A percentile compares a stretch with the other conserved stretches of the same genome.
phyloP scores from a whole-genome alignment of 2,113 vertebrate genomes.

The Uria lomvia region DNA sequence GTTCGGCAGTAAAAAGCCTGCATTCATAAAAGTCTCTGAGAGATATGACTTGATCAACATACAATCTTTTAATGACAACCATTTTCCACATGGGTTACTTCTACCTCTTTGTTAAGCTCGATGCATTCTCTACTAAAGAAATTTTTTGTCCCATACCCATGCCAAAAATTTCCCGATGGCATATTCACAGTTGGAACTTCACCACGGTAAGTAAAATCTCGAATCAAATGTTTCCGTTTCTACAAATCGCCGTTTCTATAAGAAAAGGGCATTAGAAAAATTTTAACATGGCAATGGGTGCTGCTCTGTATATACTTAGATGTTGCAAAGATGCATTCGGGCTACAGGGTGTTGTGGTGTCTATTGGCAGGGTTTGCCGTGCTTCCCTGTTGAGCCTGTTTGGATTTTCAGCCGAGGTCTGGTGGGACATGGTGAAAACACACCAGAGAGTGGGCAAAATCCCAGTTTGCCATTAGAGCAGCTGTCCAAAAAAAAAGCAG shows the following conservation, averaged over 20 bases:
- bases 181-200: not conserved
- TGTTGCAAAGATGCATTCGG: not conserved
- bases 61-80: not conserved
- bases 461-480: not conserved
- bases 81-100: not conserved
- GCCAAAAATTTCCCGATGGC: not conserved
- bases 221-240: not conserved
- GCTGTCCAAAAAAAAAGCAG: not conserved
- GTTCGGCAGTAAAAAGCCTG: not conserved
- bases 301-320: not conserved
- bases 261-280: not conserved
- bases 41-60: not conserved
- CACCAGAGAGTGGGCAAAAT: not conserved
- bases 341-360: not conserved
- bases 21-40: not conserved
- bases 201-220: not conserved
- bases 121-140: not conserved
- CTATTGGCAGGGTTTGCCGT: not conserved
- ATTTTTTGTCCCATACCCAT: not conserved
- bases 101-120: not conserved
- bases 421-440: rapidly evolving
- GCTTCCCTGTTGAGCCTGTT: not conserved
- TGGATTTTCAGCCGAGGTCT: not conserved
- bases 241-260: not conserved
- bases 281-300: not conserved